Base-by-base conservation (phyloP, 2,797 vertebrate species). In the Premnoplex brunnescens region DNA sequence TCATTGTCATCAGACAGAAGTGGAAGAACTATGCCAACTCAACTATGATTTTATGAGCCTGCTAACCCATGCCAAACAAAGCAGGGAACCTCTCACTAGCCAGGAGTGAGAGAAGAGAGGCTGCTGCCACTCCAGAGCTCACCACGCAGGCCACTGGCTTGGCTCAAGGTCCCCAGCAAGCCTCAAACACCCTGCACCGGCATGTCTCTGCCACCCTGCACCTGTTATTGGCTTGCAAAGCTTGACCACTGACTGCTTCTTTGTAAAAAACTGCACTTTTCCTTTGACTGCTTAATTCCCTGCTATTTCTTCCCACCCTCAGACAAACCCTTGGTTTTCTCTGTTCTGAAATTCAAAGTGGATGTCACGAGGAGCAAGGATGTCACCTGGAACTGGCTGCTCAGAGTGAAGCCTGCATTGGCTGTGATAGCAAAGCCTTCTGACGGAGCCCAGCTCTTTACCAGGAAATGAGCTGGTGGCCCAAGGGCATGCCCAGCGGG, bases 341-440 rank as follows among this genome's bases (percentile, higher is more conserved):
- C 78, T 48, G 72, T 52, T 85, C 84, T 89, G 82, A 67, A 89
- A 85, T 88, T 75, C 73, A 92, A 81, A 94, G 62, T 10, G 32
- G n/a, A 66, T 1, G 0, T 58, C 81, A 37, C 63, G 3, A 2
- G 23, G 30, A 74, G 64, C 1, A 2, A 81, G 51, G 51, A 23
- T 30, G 34, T 80, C 77, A 58, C 46, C 0, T 3, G 59, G 41
- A 91, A 80, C 55, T 54, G 48, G 49, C 48, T 71, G 58, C 77
- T 80, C 30, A 55, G 79, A 62, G 48, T 8, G 62, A 77, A 91
- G 39, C 27, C 48, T 46, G 36, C 1, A 1, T 5, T 67, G 67
- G 54, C 59, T 4, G 2, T 27, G 79, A 88, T 3, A 76, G 66
- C 66, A 85, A 32, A 86, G 73, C 28, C 44, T 55, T 56, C 83